phyloP scores from a whole-genome alignment of 2,113 vertebrate genomes.

The Erinaceus europaeus region DNA sequence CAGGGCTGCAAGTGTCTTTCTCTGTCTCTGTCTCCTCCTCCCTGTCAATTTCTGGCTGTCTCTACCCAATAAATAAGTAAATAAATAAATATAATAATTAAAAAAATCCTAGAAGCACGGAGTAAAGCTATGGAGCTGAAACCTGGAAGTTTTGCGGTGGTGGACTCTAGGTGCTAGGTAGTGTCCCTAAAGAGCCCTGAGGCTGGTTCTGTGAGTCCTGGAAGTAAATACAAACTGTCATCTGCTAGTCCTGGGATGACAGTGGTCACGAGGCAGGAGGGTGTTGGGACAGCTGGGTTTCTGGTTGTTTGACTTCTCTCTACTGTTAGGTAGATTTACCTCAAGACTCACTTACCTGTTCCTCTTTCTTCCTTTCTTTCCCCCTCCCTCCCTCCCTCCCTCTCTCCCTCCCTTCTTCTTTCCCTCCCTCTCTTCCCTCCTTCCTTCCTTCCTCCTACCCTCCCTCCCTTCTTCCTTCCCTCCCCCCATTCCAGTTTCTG shows the following conservation, averaged over 20 bases:
- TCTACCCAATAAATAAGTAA: too few relatives aligned
- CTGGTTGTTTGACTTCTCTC: not conserved
- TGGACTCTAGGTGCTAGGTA: not conserved
- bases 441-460: too few relatives aligned
- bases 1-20: too few relatives aligned
- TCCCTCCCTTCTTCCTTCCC: too few relatives aligned
- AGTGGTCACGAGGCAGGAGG: too few relatives aligned
- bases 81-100: too few relatives aligned
- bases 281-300: not conserved
- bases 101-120: not conserved
- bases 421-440: too few relatives aligned
- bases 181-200: not conserved
- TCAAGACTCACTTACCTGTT: not conserved
- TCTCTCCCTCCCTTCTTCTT: too few relatives aligned
- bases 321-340: too few relatives aligned
- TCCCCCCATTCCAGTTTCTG: too few relatives aligned
- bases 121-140: fast-evolving
- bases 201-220: not conserved
- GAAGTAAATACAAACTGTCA: not conserved
- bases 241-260: not conserved
- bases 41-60: too few relatives aligned
- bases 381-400: not conserved
- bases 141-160: not conserved
- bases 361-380: not conserved
- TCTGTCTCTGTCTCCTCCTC: too few relatives aligned